Conservation (phyloP, 2,797 vertebrate genomes). For the Lagodon rhomboides region DNA sequence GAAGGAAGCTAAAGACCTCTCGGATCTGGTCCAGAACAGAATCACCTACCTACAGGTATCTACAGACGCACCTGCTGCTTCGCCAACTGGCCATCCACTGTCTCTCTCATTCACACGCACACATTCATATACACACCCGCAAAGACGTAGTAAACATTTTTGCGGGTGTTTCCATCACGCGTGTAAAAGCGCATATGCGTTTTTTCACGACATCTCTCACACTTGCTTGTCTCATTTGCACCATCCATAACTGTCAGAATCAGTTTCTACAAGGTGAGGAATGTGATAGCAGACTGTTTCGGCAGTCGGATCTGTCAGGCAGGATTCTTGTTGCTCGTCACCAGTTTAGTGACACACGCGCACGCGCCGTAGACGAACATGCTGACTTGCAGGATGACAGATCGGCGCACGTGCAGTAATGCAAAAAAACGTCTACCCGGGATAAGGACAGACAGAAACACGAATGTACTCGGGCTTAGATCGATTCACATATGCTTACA, state of each 20-base stretch:
- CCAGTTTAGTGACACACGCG: constrained; percentile 45
- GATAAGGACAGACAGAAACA: constrained; percentile 21
- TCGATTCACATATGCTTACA: constrained; percentile 38
- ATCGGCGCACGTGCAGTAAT: constrained; percentile 31
- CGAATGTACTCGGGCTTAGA: constrained; percentile 15
- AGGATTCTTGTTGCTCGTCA: constrained; percentile 63
- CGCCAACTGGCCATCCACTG: constrained; percentile 35
- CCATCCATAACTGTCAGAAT: constrained; percentile 66
- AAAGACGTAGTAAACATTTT: not conserved
- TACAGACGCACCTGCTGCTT: constrained; percentile 48
- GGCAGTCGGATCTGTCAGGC: constrained; percentile 62
- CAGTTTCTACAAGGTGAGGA: constrained; percentile 61
- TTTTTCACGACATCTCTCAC: constrained; percentile 51
- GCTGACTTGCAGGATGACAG: constrained; percentile 32
- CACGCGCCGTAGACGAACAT: not conserved
- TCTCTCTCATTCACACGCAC: not conserved
- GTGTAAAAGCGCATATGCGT: constrained; percentile 22
- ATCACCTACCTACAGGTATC: constrained; percentile 97
- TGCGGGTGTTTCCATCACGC: constrained; percentile 33
- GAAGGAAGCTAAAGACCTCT: constrained; percentile 97
- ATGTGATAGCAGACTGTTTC: constrained; percentile 60
- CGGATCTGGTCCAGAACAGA: constrained; percentile 95
- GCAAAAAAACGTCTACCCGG: constrained; percentile 11
- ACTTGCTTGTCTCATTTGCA: constrained; percentile 68
- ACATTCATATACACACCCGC: not conserved